Conservation (phyloP, 2,797 vertebrate genomes). For the Melanogrammus aeglefinus region DNA sequence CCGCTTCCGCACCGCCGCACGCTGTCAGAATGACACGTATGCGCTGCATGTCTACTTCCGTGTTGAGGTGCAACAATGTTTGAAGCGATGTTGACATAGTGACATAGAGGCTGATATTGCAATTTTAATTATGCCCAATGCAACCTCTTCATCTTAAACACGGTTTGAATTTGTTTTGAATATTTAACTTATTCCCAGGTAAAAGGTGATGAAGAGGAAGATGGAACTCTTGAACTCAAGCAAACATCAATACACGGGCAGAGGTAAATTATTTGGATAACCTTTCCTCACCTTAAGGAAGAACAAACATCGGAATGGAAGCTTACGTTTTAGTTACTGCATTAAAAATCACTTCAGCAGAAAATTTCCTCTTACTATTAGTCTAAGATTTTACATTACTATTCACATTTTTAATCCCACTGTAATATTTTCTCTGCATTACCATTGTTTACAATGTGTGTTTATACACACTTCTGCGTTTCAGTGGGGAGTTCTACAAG, state of each 20-base stretch:
- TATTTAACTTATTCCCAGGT: slow-evolving; percentile 69
- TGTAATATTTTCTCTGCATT: neutral
- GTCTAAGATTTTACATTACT: no score
- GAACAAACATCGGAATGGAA: neutral
- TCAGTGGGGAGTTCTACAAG: slow-evolving; percentile 87
- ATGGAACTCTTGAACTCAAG: slow-evolving; percentile 82
- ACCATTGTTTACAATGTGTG: neutral
- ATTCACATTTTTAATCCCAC: neutral
- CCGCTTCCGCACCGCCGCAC: slow-evolving; percentile 62
- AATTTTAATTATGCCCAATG: no score
- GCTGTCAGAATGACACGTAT: slow-evolving; percentile 81
- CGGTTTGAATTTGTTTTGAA: neutral
- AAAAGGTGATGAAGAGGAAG: slow-evolving; percentile 92
- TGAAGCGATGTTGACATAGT: slow-evolving; percentile 5
- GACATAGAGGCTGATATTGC: neutral
- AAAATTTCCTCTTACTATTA: neutral
- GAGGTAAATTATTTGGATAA: slow-evolving; percentile 71
- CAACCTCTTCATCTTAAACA: neutral
- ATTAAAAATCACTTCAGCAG: neutral
- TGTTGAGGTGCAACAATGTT: slow-evolving; percentile 30
- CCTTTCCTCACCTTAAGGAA: neutral
- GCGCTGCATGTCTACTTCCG: slow-evolving; percentile 71
- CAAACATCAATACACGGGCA: slow-evolving; percentile 83
- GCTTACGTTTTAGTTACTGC: neutral
- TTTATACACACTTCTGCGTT: slow-evolving; percentile 14